Conservation (phyloP, 2,888 invertebrate genomes). For the Napeogenes sylphis region DNA sequence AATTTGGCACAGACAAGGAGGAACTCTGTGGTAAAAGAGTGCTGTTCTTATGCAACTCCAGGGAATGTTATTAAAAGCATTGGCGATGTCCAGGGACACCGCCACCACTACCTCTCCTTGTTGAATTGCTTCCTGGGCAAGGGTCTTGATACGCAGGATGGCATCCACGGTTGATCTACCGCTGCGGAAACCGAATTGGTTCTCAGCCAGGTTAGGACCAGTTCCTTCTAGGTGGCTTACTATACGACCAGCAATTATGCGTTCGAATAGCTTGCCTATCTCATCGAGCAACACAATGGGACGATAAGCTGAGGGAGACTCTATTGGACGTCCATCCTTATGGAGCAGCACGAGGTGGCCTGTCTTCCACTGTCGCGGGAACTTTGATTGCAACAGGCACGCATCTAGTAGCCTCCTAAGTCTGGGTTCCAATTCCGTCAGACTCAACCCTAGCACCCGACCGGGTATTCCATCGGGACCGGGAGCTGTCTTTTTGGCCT, state of each 20-base stretch:
- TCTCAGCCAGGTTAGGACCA: conserved; percentile 17
- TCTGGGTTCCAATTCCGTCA: conserved; percentile 9
- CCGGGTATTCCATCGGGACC: conserved; percentile 24
- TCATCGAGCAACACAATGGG: conserved; percentile 30
- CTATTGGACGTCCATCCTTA: conserved; percentile 15
- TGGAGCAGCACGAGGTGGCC: conserved; percentile 23
- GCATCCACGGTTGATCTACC: conserved; percentile 22
- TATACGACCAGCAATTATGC: conserved; percentile 24
- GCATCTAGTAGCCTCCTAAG: conserved; percentile 13
- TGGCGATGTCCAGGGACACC: conserved; percentile 32
- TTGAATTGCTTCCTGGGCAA: conserved; percentile 15
- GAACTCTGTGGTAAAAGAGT: conserved; percentile 28
- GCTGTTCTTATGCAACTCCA: conserved; percentile 31
- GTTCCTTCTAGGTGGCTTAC: conserved; percentile 10
- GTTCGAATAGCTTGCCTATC: conserved; percentile 29
- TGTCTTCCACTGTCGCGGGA: conserved; percentile 19
- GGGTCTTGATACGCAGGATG: conserved; percentile 11
- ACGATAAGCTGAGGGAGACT: conserved; percentile 25
- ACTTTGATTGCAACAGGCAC: conserved; percentile 14
- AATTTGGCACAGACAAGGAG: conserved; percentile 19
- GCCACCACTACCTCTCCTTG: conserved; percentile 28
- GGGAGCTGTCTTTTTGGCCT: conserved; percentile 17
- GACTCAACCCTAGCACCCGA: conserved; percentile 11
- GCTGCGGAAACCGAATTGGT: conserved; percentile 18
- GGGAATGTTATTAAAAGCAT: conserved; percentile 35